Evolutionary conservation across 2,888 invertebrate species (phyloP).

Genomic region (Chaitophorus viminalis): DNA sequence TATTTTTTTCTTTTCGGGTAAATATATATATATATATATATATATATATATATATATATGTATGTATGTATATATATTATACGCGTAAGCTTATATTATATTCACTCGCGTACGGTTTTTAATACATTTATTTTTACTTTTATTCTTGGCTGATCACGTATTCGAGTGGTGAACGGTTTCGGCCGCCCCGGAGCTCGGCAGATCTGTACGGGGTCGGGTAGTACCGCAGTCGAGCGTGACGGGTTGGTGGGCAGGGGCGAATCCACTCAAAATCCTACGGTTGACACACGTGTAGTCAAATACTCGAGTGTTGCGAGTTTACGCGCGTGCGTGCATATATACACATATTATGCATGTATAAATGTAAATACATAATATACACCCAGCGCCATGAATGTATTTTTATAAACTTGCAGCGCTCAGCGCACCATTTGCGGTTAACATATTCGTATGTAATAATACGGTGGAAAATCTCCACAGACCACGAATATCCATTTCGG

Average conservation of each 20-base stretch:
- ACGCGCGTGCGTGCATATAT: background rate
- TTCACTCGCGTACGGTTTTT: background rate
- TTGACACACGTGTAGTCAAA: conserved; percentile 20
- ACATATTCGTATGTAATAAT: conserved; percentile 13
- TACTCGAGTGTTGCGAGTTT: conserved; percentile 18
- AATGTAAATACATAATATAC: background rate
- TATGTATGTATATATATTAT: too few species aligned
- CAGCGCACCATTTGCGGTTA: conserved; percentile 1
- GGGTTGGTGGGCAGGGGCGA: background rate
- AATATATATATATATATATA: background rate
- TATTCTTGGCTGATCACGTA: conserved; percentile 32
- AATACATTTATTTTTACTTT: background rate
- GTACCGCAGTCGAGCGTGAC: too few species aligned
- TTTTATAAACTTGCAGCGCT: too few species aligned
- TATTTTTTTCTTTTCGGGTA: background rate
- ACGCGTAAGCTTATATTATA: background rate
- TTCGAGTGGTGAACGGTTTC: background rate
- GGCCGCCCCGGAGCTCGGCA: background rate
- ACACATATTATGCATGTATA: too few species aligned
- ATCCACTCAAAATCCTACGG: conserved; percentile 38
- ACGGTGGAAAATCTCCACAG: background rate
- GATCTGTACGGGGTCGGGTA: too few species aligned
- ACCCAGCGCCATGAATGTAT: too few species aligned
- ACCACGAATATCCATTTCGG: conserved; percentile 50
- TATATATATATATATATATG: too few species aligned